Base-by-base conservation (phyloP, 2,888 invertebrate species). In the Zootermopsis nevadensis region DNA sequence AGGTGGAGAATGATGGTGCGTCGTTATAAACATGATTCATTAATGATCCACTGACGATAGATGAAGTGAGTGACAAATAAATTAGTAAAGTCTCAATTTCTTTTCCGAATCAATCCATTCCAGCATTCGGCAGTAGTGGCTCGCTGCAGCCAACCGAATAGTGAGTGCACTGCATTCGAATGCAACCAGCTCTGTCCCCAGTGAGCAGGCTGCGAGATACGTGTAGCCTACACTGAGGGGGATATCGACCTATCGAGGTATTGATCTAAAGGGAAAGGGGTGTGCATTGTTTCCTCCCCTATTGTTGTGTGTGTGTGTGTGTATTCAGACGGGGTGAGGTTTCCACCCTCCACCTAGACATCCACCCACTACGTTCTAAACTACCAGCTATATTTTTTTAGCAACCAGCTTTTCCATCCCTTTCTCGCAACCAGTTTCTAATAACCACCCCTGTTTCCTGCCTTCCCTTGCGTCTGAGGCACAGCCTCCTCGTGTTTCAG, bases 231-330 rank as follows among this genome's bases (percentile, higher is more conserved):
- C 38, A 48, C 42, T 12, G 48, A 1, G 55, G 30, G 31, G 31
- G 77, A 77, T 77, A 77, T 77, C 77, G 76, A 76, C 76, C 76
- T 76, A 76, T 76, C 76, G 48, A n/a, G 77, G 55, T 77, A 77
- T 77, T 55, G 77, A 77, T 77, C 77, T 53, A 24, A 77, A 77
- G 77, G 55, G 77, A 77, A 55, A 77, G 77, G 77, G 77, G 48
- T 0, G 30, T 7, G 53, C 77, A 77, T 77, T 77, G 77, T 77
- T 77, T 77, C 55, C 77, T 60, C 60, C 77, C 31, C 77, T 69
- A 77, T 77, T 77, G 77, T 77, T 77, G 27, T 30, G 27, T 76
- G 27, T 48, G 27, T 76, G 27, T 27, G 76, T 42, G 76, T 42
- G 76, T 76, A 42, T 76, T 38, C 38, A 27, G 38, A 76, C 42